A percentile compares a stretch with the other conserved stretches of the same genome.
phyloP scores from a whole-genome alignment of 2,113 vertebrate species.

The Dromiciops gliroides region DNA sequence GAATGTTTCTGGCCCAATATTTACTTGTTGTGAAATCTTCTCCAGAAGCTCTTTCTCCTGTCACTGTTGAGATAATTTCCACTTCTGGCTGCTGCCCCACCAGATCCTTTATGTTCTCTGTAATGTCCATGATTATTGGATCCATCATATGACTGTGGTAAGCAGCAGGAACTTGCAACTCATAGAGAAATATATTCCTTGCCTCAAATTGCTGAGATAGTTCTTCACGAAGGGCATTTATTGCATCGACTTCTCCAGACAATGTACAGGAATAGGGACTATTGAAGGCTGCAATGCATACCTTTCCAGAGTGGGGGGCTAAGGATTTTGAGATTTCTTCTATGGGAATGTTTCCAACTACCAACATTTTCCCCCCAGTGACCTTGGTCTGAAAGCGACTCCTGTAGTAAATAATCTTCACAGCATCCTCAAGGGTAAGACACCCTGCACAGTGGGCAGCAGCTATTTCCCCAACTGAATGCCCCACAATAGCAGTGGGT shows the following conservation, averaged over 20 bases:
- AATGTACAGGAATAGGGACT: conserved; percentile 90
- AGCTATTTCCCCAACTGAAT: conserved; percentile 90
- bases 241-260: conserved; percentile 84
- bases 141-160: conserved; percentile 93
- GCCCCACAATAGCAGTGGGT: conserved; percentile 83
- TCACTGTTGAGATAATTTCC: conserved; percentile 89
- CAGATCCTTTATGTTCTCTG: conserved; percentile 79
- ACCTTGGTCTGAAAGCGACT: conserved; percentile 87
- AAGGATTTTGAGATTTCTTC: conserved; percentile 81
- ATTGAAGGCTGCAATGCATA: conserved; percentile 90
- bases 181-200: conserved; percentile 85
- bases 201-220: conserved; percentile 77
- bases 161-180: conserved; percentile 85
- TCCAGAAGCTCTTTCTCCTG: conserved; percentile 78
- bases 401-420: conserved; percentile 88
- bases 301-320: conserved; percentile 77
- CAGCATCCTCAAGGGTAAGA: conserved; percentile 89
- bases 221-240: conserved; percentile 80
- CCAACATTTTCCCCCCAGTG: conserved; percentile 87
- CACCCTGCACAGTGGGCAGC: conserved; percentile 90
- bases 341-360: conserved; percentile 87
- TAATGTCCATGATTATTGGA: conserved; percentile 83
- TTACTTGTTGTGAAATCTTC: conserved; percentile 84
- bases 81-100: conserved; percentile 70
- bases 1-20: conserved; percentile 90